Base-by-base conservation (phyloP, 2,888 invertebrate species). In the Clitarchus hookeri region DNA sequence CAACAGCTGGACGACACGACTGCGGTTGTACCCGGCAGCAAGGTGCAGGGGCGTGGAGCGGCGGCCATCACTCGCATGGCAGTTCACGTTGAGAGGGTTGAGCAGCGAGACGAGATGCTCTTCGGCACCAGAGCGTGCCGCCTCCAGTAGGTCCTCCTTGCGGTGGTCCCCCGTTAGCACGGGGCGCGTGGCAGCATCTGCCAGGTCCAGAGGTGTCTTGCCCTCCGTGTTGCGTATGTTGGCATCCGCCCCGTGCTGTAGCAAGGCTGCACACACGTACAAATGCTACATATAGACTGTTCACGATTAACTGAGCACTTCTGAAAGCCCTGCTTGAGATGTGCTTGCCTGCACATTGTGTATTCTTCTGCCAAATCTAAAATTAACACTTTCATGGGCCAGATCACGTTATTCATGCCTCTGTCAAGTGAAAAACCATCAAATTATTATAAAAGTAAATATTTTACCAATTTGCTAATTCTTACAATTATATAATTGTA, bases 11-110 rank as follows among this genome's bases (percentile, higher is more conserved):
- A 98, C 98, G 48, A 98, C 97, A 85, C 97, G 93, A 77, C 96
- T 96, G 83, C 98, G 93, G 92, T 99, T 99, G 91, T 98, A 99
- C 4, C 98, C 98, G 8, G 98, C 98, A 6, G 98, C 98, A 88
- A 99, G 92, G 92, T 98, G 98, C 85, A 98, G 92, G 0, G 98
- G 98, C 0, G 98, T 98, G 1, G 97, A 97, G 88, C 98, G 94
- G n/a, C 99, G 93, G 0, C 99, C 99, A 92, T 99, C 99, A 90
- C 96, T 96, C 2, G 98, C 99, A 92, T 99, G 99, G 89, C 98
- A 98, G 92, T 99, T 98, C n/a, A 99, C 98, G 92, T 99, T 99
- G 11, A 98, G 93, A 0, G 98, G 98, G 83, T 98, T 98, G 8
- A 99, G 93, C 25, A 99, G 93, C 0, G 97, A 94, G 85, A 97